phyloP scores from a whole-genome alignment of 2,113 vertebrate species.

The Gymnorhina tibicen region DNA sequence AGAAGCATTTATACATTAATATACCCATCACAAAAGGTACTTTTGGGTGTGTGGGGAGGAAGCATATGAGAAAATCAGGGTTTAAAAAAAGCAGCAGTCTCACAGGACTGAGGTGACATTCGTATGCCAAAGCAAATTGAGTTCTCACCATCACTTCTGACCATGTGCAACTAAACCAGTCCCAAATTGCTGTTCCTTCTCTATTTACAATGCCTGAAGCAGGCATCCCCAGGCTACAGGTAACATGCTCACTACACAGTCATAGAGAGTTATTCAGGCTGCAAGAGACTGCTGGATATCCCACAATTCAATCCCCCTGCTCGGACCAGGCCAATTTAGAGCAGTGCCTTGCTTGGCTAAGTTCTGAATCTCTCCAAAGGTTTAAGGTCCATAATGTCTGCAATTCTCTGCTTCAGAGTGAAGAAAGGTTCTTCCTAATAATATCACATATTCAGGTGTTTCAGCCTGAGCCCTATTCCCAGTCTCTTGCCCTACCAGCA shows the following conservation, averaged over 20 bases:
- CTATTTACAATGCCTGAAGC: background rate
- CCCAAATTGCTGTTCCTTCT: background rate
- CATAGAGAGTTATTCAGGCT: background rate
- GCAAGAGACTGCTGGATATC: background rate
- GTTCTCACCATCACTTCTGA: background rate
- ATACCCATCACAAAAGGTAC: background rate
- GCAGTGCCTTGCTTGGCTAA: background rate
- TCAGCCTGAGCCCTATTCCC: background rate
- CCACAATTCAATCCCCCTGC: too few species aligned
- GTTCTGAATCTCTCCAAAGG: background rate
- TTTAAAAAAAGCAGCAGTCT: background rate
- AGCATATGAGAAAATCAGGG: background rate
- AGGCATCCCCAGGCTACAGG: background rate
- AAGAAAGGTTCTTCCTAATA: background rate
- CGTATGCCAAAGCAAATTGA: background rate
- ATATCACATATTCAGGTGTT: background rate
- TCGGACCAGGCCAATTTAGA: background rate
- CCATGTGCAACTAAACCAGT: background rate
- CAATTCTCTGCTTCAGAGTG: background rate
- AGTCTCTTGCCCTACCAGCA: background rate
- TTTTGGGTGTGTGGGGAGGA: background rate
- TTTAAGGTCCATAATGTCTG: background rate
- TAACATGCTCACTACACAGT: background rate
- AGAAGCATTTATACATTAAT: background rate
- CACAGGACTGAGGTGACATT: background rate